Percentiles rank a stretch among this genome's conserved stretches.
Conservation (phyloP, 2,888 invertebrate genomes). For the Automeris io region DNA sequence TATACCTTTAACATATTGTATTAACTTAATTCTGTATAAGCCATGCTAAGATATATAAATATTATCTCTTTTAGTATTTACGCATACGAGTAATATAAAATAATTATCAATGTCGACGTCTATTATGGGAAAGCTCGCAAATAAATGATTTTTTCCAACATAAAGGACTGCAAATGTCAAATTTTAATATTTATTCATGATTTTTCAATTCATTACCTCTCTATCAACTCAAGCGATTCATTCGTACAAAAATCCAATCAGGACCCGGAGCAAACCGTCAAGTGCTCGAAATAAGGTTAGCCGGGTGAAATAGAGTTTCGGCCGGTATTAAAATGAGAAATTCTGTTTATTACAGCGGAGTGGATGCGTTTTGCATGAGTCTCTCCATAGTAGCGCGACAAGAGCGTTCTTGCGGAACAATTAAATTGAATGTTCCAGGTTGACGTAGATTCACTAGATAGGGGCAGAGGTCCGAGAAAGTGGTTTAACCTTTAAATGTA, state of each 20-base stretch:
- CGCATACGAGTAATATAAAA: too few species aligned
- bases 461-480: background rate
- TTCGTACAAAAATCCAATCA: background rate
- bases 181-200: background rate
- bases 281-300: conserved; percentile 3
- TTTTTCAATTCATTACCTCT: background rate
- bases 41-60: too few species aligned
- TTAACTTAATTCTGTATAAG: too few species aligned
- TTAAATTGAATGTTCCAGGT: conserved; percentile 13
- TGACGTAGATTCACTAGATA: background rate
- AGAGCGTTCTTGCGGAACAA: conserved; percentile 16
- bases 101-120: too few species aligned
- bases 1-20: too few species aligned
- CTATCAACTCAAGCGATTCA: background rate
- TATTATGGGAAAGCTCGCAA: too few species aligned
- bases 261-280: background rate
- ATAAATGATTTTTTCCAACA: background rate
- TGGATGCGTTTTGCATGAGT: conserved; percentile 11
- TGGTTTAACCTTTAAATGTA: too few species aligned
- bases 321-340: conserved; percentile 7
- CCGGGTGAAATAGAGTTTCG: conserved; percentile 2
- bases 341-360: conserved; percentile 8
- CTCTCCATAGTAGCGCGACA: conserved; percentile 1
- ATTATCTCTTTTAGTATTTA: too few species aligned
- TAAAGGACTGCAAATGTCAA: background rate